Conservation (phyloP, 2,113 vertebrate species). For the Recurvirostra avosetta region DNA sequence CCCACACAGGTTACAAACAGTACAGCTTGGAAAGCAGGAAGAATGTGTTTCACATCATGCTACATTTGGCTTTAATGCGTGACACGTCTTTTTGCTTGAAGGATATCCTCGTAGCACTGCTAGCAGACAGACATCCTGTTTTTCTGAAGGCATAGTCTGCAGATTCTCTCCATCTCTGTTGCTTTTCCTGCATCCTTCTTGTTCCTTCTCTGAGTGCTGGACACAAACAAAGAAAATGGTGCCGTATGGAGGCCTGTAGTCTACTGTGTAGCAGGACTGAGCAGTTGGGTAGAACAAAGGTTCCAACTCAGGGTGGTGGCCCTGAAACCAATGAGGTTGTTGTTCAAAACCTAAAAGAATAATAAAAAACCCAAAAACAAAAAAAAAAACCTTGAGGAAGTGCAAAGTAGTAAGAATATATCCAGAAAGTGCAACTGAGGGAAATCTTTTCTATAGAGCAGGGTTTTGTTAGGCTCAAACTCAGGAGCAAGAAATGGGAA, state of each 20-base stretch:
- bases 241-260: neutral
- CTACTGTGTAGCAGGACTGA: conserved; percentile 32
- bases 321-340: conserved; percentile 55
- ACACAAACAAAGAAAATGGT: neutral
- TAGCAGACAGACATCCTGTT: neutral
- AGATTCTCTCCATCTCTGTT: neutral
- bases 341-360: conserved; percentile 43
- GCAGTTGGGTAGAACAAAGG: conserved; percentile 4
- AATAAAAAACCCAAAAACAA: neutral
- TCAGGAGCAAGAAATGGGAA: neutral
- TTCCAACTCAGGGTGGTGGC: conserved; percentile 67
- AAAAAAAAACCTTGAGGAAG: neutral
- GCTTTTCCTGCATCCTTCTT: neutral
- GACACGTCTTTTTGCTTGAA: neutral
- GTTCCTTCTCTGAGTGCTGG: neutral
- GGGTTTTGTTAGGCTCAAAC: neutral
- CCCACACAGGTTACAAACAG: neutral
- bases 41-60: neutral
- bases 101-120: neutral
- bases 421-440: neutral
- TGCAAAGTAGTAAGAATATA: neutral
- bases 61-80: neutral
- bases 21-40: neutral
- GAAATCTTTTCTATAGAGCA: neutral
- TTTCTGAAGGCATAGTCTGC: neutral